A percentile compares a stretch with the other conserved stretches of the same genome.
These are phyloP conservation scores for Trichopria drosophilae DNA, from an alignment of 2,888 invertebrate genomes.

Conservation along the genomic window DNA sequence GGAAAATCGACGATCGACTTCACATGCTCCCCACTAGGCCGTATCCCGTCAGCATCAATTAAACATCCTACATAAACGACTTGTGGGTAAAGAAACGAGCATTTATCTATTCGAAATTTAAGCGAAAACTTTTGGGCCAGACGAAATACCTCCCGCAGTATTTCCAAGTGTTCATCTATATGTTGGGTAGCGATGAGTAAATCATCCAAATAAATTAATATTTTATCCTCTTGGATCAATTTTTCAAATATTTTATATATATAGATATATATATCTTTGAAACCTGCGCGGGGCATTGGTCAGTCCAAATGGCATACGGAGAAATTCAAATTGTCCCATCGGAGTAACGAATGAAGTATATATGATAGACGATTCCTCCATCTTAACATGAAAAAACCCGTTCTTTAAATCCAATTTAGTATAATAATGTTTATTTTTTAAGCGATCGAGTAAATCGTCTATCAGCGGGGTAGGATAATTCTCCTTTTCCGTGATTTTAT, in stretches of 20 bases:
- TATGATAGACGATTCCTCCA: neutral
- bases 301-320: constrained; percentile 2
- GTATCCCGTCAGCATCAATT: constrained; percentile 1
- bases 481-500: constrained; percentile 24
- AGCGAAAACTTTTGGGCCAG: constrained; percentile 14
- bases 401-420: neutral
- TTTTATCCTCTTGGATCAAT: constrained; percentile 12
- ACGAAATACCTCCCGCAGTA: constrained; percentile 19
- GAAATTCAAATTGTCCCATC: neutral
- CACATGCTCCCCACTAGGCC: neutral
- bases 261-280: neutral
- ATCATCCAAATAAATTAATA: constrained; percentile 21
- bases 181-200: constrained; percentile 16
- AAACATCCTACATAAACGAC: constrained; percentile 22
- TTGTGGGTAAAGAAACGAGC: constrained; percentile 8
- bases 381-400: constrained; percentile 8
- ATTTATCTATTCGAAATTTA: constrained; percentile 22
- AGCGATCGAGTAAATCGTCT: constrained; percentile 18
- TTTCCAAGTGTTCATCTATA: constrained; percentile 14
- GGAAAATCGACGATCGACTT: constrained; percentile 4
- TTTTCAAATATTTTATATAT: constrained; percentile 1
- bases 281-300: constrained; percentile 13
- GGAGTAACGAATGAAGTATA: constrained; percentile 11
- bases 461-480: constrained; percentile 21
- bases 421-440: constrained; percentile 15